Conservation (phyloP, 2,888 invertebrate species). For the Pycnomerus fuliginosus region DNA sequence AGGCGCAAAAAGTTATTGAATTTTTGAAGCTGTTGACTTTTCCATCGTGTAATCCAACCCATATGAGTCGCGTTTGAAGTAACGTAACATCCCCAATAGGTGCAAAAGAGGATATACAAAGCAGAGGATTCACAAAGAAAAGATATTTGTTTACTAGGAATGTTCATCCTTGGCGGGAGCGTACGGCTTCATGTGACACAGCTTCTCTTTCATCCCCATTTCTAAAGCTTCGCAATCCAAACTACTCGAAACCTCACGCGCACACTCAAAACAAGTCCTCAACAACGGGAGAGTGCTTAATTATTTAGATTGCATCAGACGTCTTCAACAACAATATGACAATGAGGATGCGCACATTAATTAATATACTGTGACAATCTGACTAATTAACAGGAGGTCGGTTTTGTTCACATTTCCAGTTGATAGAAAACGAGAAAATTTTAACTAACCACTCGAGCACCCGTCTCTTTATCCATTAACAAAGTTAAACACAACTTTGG, state of each 20-base stretch:
- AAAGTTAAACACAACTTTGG: too few species aligned
- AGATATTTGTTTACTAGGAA: slow-evolving; percentile 32
- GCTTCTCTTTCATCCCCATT: slow-evolving; percentile 30
- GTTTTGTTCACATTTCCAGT: too few species aligned
- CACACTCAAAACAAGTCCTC: slow-evolving; percentile 14
- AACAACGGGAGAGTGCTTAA: slow-evolving; percentile 14
- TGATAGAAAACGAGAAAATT: too few species aligned
- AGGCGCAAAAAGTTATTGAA: slow-evolving; percentile 14
- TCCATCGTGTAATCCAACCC: slow-evolving; percentile 20
- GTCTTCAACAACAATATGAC: too few species aligned
- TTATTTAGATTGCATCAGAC: slow-evolving; percentile 23
- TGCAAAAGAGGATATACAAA: slow-evolving; percentile 24
- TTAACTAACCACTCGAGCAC: too few species aligned
- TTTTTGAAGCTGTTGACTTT: slow-evolving; percentile 20
- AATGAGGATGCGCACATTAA: too few species aligned
- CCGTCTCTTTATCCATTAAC: too few species aligned
- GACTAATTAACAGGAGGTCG: too few species aligned
- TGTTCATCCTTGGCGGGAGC: slow-evolving; percentile 23
- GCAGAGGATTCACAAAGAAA: slow-evolving; percentile 28
- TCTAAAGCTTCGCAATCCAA: slow-evolving; percentile 22
- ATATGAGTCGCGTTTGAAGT: slow-evolving; percentile 22
- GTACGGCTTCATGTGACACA: slow-evolving; percentile 25
- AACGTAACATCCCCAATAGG: slow-evolving; percentile 20
- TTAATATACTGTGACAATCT: too few species aligned
- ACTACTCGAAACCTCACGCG: slow-evolving; percentile 14